Evolutionary conservation across 2,113 vertebrate species (phyloP).

Genomic region (Cnemophilus loriae): DNA sequence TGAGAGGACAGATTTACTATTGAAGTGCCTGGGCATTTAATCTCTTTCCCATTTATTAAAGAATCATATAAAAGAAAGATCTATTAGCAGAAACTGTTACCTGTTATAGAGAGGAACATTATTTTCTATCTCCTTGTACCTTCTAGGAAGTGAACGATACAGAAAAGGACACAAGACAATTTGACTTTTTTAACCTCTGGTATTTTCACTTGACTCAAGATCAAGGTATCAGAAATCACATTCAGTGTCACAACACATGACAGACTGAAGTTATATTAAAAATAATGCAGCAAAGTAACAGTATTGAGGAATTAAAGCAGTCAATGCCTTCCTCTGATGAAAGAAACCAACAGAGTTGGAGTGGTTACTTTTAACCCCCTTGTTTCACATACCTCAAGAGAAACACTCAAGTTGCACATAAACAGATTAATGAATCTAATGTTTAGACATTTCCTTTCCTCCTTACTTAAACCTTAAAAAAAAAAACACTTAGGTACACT

Average conservation of each 20-base stretch:
- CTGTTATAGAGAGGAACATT: neutral
- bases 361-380: neutral
- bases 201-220: neutral
- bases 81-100: neutral
- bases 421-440: neutral
- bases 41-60: neutral
- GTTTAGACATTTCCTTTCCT: neutral
- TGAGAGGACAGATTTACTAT: neutral
- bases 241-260: neutral
- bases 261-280: neutral
- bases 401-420: neutral
- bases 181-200: neutral
- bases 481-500: neutral
- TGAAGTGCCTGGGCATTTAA: neutral
- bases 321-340: neutral
- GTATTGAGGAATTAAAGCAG: neutral
- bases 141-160: neutral
- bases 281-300: neutral
- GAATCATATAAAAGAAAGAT: neutral
- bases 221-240: neutral
- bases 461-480: neutral
- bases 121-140: neutral
- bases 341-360: neutral
- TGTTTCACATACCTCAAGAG: neutral
- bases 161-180: neutral